Evolutionary conservation across 2,888 invertebrate genomes (phyloP).

Genomic region (Alloplasta piceator): DNA sequence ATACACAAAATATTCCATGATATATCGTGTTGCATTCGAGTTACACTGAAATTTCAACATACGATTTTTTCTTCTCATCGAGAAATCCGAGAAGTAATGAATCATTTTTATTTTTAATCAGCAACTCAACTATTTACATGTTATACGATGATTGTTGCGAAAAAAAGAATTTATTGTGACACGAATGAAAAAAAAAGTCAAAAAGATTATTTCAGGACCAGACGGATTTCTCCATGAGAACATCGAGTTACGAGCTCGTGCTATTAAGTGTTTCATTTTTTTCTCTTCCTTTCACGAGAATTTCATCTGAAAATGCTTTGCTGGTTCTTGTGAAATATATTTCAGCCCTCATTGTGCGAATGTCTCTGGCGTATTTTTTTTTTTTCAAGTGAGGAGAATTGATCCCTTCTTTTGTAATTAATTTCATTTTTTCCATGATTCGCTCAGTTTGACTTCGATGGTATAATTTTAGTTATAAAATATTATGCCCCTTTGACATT

Average conservation of each 20-base stretch:
- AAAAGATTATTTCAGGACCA: slow-evolving; percentile 36
- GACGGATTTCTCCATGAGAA: slow-evolving; percentile 52
- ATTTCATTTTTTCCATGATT: background rate
- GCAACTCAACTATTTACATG: slow-evolving; percentile 47
- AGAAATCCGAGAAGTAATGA: slow-evolving; percentile 63
- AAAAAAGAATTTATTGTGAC: background rate
- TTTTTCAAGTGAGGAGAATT: background rate
- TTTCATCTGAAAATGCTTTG: slow-evolving; percentile 63
- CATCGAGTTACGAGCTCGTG: slow-evolving; percentile 49
- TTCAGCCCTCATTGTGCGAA: slow-evolving; percentile 44
- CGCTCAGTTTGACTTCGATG: background rate
- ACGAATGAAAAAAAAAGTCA: background rate
- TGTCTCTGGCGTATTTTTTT: slow-evolving; percentile 19
- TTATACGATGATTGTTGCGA: slow-evolving; percentile 21
- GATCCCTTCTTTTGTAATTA: slow-evolving; percentile 6
- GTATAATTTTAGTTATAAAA: slow-evolving; percentile 12
- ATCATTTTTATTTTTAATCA: slow-evolving; percentile 17
- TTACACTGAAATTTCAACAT: slow-evolving; percentile 69
- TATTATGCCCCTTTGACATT: slow-evolving; percentile 18
- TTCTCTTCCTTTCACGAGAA: slow-evolving; percentile 16
- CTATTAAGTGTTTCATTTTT: slow-evolving; percentile 30
- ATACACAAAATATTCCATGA: slow-evolving; percentile 70
- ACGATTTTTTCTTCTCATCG: slow-evolving; percentile 51
- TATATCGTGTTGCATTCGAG: slow-evolving; percentile 69
- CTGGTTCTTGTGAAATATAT: slow-evolving; percentile 47